phyloP scores from a whole-genome alignment of 2,888 invertebrate genomes.

The Hydrotaea cyrtoneurina region DNA sequence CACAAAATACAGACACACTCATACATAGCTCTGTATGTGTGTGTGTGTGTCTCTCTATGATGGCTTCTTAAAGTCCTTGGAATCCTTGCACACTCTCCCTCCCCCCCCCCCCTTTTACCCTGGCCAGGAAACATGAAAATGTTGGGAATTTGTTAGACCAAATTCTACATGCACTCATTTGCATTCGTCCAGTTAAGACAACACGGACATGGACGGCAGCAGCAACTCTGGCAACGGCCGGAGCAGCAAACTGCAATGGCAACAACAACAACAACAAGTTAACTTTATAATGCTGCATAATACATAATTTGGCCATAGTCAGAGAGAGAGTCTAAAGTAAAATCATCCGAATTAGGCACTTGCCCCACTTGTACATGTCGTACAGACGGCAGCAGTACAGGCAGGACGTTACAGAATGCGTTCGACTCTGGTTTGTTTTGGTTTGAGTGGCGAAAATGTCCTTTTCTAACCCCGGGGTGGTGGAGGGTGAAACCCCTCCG shows the following conservation, averaged over 20 bases:
- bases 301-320: slow-evolving; percentile 34
- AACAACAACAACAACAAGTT: slow-evolving; percentile 22
- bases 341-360: slow-evolving; percentile 52
- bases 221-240: background rate
- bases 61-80: background rate
- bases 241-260: background rate
- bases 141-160: too few relatives aligned
- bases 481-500: background rate
- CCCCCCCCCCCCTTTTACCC: background rate
- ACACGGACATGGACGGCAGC: background rate
- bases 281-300: slow-evolving; percentile 53
- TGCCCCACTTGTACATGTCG: slow-evolving; percentile 1
- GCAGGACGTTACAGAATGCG: slow-evolving; percentile 20
- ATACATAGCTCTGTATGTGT: background rate
- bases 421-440: slow-evolving; percentile 17
- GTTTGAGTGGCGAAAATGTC: background rate
- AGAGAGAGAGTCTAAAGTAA: slow-evolving; percentile 35
- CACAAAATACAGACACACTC: background rate
- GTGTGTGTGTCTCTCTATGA: too few relatives aligned
- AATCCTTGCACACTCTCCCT: background rate
- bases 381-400: background rate
- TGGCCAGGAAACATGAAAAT: too few relatives aligned
- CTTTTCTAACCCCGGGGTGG: background rate
- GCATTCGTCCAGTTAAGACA: slow-evolving; percentile 16
- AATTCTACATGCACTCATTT: slow-evolving; percentile 22